A percentile compares a stretch with the other conserved stretches of the same genome.
Conservation (phyloP, 1,140 invertebrate genomes). For the Colletes latitarsis region DNA sequence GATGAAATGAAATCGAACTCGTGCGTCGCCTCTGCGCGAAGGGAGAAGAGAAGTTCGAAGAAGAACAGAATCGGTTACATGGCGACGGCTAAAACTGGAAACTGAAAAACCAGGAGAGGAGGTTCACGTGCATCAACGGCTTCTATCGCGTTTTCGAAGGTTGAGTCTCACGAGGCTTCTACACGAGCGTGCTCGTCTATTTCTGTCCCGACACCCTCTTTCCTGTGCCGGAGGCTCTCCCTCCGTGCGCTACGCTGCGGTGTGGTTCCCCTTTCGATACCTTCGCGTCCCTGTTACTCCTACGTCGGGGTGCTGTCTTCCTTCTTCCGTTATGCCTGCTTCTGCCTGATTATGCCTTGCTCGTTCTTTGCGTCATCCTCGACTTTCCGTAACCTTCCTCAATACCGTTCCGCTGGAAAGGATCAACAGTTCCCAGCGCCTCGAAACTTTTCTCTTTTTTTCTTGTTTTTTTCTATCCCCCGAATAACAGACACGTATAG, state of each 20-base stretch:
- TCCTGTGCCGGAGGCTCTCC: conserved; percentile 58
- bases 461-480: neutral
- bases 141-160: conserved; percentile 62
- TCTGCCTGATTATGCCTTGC: conserved; percentile 58
- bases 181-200: conserved; percentile 62
- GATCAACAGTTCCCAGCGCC: conserved; percentile 2
- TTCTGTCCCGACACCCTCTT: conserved; percentile 72
- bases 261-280: conserved; percentile 41
- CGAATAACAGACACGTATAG: no score
- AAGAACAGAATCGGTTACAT: conserved; percentile 15
- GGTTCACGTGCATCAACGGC: conserved; percentile 56
- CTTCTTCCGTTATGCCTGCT: conserved; percentile 58
- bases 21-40: no score
- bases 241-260: neutral
- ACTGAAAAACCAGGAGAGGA: neutral
- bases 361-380: conserved; percentile 58
- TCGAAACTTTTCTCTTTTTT: conserved; percentile 3
- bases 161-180: conserved; percentile 60
- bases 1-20: no score
- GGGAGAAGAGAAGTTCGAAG: no score
- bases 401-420: conserved; percentile 38
- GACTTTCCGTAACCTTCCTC: conserved; percentile 44
- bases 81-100: conserved; percentile 50
- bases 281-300: conserved; percentile 47
- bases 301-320: conserved; percentile 47